Conservation (phyloP, 2,113 vertebrate genomes). For the Cephalopholis sonnerati region DNA sequence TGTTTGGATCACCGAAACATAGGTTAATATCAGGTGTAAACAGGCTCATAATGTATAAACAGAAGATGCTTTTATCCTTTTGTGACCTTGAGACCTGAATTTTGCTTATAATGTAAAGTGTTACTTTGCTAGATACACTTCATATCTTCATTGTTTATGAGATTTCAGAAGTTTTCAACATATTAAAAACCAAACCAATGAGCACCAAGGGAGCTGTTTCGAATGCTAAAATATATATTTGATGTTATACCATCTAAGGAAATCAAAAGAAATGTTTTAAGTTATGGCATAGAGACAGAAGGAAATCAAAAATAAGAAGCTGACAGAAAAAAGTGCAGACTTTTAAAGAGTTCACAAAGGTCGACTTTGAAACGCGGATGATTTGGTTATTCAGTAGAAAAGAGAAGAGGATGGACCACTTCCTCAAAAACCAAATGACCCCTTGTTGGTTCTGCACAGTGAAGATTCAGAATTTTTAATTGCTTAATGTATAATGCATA, state of each 20-base stretch:
- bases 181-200: neutral
- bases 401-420: conserved; percentile 12
- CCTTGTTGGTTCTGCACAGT: conserved; percentile 38
- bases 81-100: neutral
- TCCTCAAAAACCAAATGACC: conserved; percentile 22
- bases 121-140: neutral
- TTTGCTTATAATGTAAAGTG: neutral
- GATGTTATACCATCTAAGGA: neutral
- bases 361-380: conserved; percentile 7
- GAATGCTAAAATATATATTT: neutral
- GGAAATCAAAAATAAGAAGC: neutral
- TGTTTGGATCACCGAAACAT: no score
- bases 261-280: neutral
- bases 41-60: no score
- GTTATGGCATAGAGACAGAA: neutral
- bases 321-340: neutral
- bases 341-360: conserved; percentile 14
- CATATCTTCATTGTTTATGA: neutral
- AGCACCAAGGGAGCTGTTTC: neutral
- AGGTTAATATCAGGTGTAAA: no score
- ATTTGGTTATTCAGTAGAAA: conserved; percentile 34
- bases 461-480: conserved; percentile 65
- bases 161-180: neutral
- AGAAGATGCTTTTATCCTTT: neutral
- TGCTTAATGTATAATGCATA: conserved; percentile 70